These are phyloP conservation scores for Sylvicapra grimmia DNA, from an alignment of 2,113 vertebrate genomes.

Conservation along the genomic window DNA sequence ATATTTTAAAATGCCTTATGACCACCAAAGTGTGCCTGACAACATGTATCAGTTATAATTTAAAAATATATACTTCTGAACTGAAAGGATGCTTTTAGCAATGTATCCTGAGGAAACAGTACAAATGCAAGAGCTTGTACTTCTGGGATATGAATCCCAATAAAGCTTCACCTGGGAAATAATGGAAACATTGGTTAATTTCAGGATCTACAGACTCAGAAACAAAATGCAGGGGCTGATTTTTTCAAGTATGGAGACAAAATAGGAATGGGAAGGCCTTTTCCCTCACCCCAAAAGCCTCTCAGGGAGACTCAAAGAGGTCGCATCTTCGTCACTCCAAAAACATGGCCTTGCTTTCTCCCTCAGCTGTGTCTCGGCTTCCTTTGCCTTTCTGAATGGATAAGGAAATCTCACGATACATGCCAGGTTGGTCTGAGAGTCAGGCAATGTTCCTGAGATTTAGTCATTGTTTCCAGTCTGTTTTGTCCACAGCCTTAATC, in stretches of 20 bases:
- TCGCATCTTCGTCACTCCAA: background rate
- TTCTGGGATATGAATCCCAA: background rate
- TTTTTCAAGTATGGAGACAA: background rate
- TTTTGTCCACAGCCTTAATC: background rate
- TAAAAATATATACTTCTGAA: background rate
- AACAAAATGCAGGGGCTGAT: background rate
- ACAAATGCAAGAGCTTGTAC: background rate
- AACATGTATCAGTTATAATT: too few relatives aligned
- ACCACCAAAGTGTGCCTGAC: background rate
- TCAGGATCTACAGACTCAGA: background rate
- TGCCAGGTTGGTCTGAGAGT: background rate
- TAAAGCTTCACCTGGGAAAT: fast-evolving
- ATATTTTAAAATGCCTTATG: background rate
- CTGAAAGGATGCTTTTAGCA: background rate
- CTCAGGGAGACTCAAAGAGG: background rate
- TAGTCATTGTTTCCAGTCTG: background rate
- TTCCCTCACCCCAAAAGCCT: background rate
- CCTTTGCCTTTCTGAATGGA: background rate
- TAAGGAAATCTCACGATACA: background rate
- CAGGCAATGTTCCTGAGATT: background rate
- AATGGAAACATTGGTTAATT: background rate
- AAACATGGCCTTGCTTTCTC: too few relatives aligned
- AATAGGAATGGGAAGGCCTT: background rate
- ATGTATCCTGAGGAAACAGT: background rate
- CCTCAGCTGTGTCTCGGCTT: background rate